Conservation (phyloP, 2,888 invertebrate species). For the Apoderus coryli region DNA sequence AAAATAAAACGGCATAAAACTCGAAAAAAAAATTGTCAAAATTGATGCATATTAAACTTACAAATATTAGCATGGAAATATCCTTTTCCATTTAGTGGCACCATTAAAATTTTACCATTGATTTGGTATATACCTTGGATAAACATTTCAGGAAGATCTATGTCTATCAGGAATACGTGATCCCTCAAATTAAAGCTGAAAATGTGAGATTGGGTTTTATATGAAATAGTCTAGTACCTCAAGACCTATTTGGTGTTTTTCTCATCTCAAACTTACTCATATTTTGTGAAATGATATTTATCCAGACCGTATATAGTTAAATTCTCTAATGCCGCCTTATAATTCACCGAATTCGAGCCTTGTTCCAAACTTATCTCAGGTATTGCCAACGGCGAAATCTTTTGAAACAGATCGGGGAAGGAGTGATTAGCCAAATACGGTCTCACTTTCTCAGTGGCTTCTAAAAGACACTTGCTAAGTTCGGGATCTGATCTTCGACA, state of each 20-base stretch:
- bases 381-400: conserved; percentile 9
- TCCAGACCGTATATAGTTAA: conserved; percentile 12
- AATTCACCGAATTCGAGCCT: conserved; percentile 11
- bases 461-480: conserved; percentile 12
- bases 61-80: conserved; percentile 14
- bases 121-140: conserved; percentile 11
- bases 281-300: conserved; percentile 13
- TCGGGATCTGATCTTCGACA: conserved; percentile 13
- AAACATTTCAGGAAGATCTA: conserved; percentile 11
- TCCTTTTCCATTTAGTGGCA: conserved; percentile 12
- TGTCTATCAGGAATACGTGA: conserved; percentile 8
- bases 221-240: no score
- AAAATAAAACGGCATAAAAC: no score
- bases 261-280: conserved; percentile 13
- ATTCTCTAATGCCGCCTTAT: conserved; percentile 10
- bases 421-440: conserved; percentile 11
- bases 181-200: conserved; percentile 10
- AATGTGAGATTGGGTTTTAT: background rate
- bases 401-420: conserved; percentile 9
- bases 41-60: no score
- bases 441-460: conserved; percentile 14
- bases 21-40: no score
- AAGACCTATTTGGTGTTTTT: no score
- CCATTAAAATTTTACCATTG: conserved; percentile 12
- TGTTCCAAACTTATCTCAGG: conserved; percentile 13